Percentiles rank a stretch among this genome's conserved stretches.
Evolutionary conservation across 2,113 vertebrate species (phyloP).

Genomic region (Platysternon megacephalum): DNA sequence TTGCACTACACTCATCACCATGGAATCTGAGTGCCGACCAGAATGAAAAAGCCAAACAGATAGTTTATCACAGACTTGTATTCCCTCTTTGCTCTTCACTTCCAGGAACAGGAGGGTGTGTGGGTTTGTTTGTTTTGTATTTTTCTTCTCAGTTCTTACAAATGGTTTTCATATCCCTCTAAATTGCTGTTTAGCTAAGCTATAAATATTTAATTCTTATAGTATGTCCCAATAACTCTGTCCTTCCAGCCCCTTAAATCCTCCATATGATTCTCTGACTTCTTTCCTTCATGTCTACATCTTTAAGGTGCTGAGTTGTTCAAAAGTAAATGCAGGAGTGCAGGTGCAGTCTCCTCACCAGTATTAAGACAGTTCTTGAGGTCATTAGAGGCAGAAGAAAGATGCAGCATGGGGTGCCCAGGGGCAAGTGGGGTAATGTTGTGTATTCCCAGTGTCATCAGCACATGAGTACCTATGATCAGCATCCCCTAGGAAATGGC

Average conservation of each 20-base stretch:
- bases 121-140: conserved; percentile 54
- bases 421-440: background rate
- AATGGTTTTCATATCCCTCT: conserved; percentile 46
- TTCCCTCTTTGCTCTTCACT: conserved; percentile 42
- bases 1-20: background rate
- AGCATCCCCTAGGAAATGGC: background rate
- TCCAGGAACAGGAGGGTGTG: background rate
- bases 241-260: conserved; percentile 49
- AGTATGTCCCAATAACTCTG: conserved; percentile 53
- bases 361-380: conserved; percentile 24
- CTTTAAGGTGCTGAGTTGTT: conserved; percentile 70
- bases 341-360: conserved; percentile 66
- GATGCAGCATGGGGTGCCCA: conserved; percentile 35
- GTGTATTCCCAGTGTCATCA: conserved; percentile 5
- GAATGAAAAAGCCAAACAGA: background rate
- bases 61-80: conserved; percentile 25
- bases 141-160: conserved; percentile 51
- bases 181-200: conserved; percentile 67
- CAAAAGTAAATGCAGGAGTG: conserved; percentile 38
- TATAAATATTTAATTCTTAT: conserved; percentile 55
- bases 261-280: conserved; percentile 62
- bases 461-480: background rate
- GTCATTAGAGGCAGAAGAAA: conserved; percentile 26
- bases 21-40: background rate
- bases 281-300: conserved; percentile 58